phyloP scores from a whole-genome alignment of 1,140 invertebrate species.

The Drosophila nebulosa region DNA sequence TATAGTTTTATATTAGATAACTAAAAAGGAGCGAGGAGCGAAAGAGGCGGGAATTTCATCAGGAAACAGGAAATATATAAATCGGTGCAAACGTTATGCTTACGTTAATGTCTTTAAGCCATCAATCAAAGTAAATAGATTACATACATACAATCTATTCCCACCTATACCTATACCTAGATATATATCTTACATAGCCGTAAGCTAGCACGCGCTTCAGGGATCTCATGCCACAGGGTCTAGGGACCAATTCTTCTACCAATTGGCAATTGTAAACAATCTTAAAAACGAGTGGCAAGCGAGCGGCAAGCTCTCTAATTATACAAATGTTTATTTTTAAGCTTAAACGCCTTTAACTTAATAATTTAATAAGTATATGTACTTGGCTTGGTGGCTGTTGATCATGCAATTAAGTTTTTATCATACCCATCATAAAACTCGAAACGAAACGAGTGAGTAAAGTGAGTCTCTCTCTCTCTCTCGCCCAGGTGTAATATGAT shows the following conservation, averaged over 20 bases:
- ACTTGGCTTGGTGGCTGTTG: conserved; percentile 4
- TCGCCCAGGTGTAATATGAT: not conserved
- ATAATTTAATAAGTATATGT: not conserved
- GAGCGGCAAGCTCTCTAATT: too few relatives aligned
- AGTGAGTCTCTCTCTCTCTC: too few relatives aligned
- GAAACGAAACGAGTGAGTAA: not conserved
- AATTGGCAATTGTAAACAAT: too few relatives aligned
- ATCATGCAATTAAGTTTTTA: conserved; percentile 20
- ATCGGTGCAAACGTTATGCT: not conserved
- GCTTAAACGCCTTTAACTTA: conserved; percentile 20
- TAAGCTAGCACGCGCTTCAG: not conserved
- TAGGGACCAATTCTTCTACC: too few relatives aligned
- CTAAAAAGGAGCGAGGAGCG: too few relatives aligned
- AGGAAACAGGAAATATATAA: not conserved
- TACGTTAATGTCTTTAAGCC: not conserved
- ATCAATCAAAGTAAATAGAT: not conserved
- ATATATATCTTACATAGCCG: not conserved
- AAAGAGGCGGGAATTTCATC: not conserved
- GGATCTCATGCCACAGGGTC: not conserved
- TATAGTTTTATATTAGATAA: not conserved
- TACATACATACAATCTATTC: not conserved
- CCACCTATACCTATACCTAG: not conserved
- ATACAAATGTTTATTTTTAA: conserved; percentile 42
- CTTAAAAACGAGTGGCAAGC: too few relatives aligned
- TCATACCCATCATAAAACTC: not conserved